These are phyloP conservation scores for Dolomedes plantarius DNA, from an alignment of 2,888 invertebrate species.

Conservation along the genomic window DNA sequence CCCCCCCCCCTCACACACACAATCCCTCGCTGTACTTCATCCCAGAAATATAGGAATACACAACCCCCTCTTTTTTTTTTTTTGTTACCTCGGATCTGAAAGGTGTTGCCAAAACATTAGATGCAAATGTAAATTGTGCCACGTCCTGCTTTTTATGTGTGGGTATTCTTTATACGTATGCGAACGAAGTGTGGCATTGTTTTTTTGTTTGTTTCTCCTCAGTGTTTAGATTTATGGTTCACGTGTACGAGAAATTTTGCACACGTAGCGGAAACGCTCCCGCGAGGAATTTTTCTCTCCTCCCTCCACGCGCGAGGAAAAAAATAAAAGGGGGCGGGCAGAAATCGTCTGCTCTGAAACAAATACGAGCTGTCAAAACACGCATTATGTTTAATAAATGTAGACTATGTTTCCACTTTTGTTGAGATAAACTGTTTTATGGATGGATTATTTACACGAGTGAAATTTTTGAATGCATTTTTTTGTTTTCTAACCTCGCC, in stretches of 20 bases:
- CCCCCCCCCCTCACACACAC: neutral
- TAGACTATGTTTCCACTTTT: no score
- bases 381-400: neutral
- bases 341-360: neutral
- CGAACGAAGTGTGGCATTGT: neutral
- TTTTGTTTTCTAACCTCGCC: no score
- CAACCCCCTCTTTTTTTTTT: no score
- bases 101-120: conserved; percentile 38
- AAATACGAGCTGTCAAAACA: neutral
- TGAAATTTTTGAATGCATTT: no score
- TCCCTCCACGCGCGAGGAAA: neutral
- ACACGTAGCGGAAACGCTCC: neutral
- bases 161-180: neutral
- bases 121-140: conserved; percentile 42
- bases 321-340: neutral
- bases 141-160: neutral
- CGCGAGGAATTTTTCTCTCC: neutral
- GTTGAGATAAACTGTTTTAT: no score
- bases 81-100: neutral
- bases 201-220: no score
- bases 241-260: neutral
- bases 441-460: no score
- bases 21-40: no score
- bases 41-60: neutral
- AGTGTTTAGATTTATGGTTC: conserved; percentile 7